Base-by-base conservation (phyloP, 1,140 invertebrate genomes). In the Portunus trituberculatus region DNA sequence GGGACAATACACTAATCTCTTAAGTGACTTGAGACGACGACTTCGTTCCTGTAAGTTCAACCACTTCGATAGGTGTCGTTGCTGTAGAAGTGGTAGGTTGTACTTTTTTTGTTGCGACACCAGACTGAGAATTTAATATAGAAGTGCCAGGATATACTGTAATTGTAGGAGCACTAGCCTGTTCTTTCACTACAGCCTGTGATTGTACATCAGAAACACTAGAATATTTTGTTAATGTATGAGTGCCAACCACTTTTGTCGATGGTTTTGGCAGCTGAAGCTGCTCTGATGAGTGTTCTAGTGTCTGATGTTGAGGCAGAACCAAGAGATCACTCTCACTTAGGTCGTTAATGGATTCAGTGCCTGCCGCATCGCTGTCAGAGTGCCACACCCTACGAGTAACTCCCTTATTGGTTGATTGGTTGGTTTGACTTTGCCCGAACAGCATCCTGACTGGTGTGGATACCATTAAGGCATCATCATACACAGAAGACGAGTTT, bases 41-140 rank as follows among this genome's bases (percentile, higher is more conserved):
- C 20, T 76, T 76, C 12, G 20, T n/a, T 25, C 4, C 67, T 76
- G 16, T n/a, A 25, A 76, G 20, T n/a, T 76, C 67, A n/a, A 20
- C 12, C 20, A 76, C 25, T n/a, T 2, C 20, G 1, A 7, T 76
- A 1, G 12, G 67, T n/a, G 67, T 25, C 1, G 67, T n/a, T 76
- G n/a, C 67, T n/a, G 67, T 76, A 76, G 67, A n/a, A 76, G 67
- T n/a, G 67, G 20, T n/a, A 76, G 67, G 67, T n/a, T n/a, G 67
- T n/a, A 76, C 52, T 59, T 16, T 76, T n/a, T 1, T 76, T 76
- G 67, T 7, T n/a, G 25, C 67, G n/a, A n/a, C n/a, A 76, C 1
- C 16, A 76, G 67, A n/a, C 6, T 25, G 20, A n/a, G n/a, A 25
- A 7, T 8, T 25, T n/a, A n/a, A 20, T 76, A n/a, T n/a, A 76